Percentiles rank a stretch among this genome's conserved stretches.
Conservation (phyloP, 2,113 vertebrate species). For the Aplodontia rufa region DNA sequence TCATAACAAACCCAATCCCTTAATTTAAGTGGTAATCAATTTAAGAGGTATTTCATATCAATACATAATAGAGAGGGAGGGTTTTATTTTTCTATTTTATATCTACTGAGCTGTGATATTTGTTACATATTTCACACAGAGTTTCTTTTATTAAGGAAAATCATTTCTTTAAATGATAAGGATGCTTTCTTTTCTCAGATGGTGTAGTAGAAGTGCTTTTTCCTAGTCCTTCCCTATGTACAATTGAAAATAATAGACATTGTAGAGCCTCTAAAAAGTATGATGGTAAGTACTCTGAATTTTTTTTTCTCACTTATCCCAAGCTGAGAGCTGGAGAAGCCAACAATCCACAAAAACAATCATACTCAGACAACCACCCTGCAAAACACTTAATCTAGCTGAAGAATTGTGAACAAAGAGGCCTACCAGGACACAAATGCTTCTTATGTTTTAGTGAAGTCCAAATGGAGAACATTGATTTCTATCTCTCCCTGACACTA, state of each 20-base stretch:
- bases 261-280: accelerated
- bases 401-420: not conserved
- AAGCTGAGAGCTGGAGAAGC: not conserved
- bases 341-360: too few relatives aligned
- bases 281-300: not conserved
- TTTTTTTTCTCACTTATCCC: not conserved
- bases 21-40: not conserved
- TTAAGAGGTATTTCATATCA: not conserved
- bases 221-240: not conserved
- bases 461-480: too few relatives aligned
- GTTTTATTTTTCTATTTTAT: not conserved
- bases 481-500: too few relatives aligned
- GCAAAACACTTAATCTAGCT: not conserved
- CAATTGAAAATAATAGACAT: not conserved
- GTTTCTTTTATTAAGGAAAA: not conserved
- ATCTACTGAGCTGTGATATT: not conserved
- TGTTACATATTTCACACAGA: not conserved
- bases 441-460: too few relatives aligned
- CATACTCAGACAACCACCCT: too few relatives aligned
- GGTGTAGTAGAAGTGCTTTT: not conserved
- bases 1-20: not conserved
- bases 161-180: not conserved
- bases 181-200: not conserved
- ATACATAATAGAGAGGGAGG: not conserved
- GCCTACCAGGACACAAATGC: not conserved